Base-by-base conservation (phyloP, 2,797 vertebrate genomes). In the Arnoldichthys spilopterus region DNA sequence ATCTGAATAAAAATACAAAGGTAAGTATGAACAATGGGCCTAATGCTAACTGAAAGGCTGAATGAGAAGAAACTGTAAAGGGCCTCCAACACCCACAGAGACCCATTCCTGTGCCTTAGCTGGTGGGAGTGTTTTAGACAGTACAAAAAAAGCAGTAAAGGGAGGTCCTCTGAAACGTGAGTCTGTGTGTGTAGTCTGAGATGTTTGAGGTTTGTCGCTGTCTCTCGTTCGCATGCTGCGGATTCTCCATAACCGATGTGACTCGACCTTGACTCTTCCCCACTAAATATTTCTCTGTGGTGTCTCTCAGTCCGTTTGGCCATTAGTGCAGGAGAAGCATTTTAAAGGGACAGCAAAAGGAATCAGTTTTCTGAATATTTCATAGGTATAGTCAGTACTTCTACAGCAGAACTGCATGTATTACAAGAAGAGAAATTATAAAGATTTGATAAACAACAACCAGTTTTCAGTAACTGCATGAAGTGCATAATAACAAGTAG, bases 171-270 rank as follows among this genome's bases (percentile, higher is more conserved):
- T 86, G 85, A 90, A 88, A 90, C 85, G 74, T 54, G 88, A 89
- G 82, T 59, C 45, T 40, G 47, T 82, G 78, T 78, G 74, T 79
- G 85, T 40, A 77, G 79, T 67, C 2, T 58, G 75, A 88, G 74
- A 82, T 88, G 85, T 68, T 80, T 87, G 84, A 83, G 88, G 86
- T 89, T 90, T 90, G 79, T 86, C 88, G 24, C 85, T 67, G 86
- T 82, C 85, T 87, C 86, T 80, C 53, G 13, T 86, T 86, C 80
- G 69, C 88, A 88, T 88, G 76, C 82, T 53, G 54, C 47, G 26
- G 40, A 79, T 79, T 73, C 76, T 63, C 72, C 78, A 73, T 83
- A 88, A 78, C 76, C 24, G 66, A 82, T 63, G 71, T 80, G 12
- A 43, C 78, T 84, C 84, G 86, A 88, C 88, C 89, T 89, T 89